phyloP scores from a whole-genome alignment of 2,113 vertebrate genomes.

The Elachura formosa region DNA sequence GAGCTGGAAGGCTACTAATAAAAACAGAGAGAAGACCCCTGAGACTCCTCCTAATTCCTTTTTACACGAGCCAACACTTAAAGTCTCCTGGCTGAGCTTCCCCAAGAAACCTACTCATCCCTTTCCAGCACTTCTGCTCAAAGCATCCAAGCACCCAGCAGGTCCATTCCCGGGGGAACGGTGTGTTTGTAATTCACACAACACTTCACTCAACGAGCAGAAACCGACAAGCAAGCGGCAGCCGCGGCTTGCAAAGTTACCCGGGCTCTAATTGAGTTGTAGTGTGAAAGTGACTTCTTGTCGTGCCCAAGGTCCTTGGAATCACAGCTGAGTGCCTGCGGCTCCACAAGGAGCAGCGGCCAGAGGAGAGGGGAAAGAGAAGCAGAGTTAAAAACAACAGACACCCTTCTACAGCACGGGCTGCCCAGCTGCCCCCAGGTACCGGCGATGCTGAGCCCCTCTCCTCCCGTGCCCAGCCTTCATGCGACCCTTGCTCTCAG shows the following conservation, averaged over 20 bases:
- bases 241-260: not conserved
- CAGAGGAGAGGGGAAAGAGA: not conserved
- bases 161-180: not conserved
- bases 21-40: not conserved
- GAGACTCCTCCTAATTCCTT: not conserved
- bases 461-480: not conserved
- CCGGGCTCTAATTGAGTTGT: not conserved
- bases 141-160: not conserved
- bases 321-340: not conserved
- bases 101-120: not conserved
- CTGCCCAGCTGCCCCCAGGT: not conserved
- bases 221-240: not conserved
- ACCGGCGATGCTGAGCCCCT: not conserved
- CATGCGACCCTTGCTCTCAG: not conserved
- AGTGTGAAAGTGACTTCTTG: not conserved
- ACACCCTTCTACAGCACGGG: fast-evolving
- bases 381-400: not conserved
- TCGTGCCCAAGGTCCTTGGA: not conserved
- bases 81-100: not conserved
- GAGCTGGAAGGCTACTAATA: not conserved
- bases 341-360: not conserved
- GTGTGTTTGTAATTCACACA: not conserved
- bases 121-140: not conserved
- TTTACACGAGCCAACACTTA: not conserved
- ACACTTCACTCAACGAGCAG: not conserved